Conservation (phyloP, 2,113 vertebrate genomes). For the Bagarius yarrelli region DNA sequence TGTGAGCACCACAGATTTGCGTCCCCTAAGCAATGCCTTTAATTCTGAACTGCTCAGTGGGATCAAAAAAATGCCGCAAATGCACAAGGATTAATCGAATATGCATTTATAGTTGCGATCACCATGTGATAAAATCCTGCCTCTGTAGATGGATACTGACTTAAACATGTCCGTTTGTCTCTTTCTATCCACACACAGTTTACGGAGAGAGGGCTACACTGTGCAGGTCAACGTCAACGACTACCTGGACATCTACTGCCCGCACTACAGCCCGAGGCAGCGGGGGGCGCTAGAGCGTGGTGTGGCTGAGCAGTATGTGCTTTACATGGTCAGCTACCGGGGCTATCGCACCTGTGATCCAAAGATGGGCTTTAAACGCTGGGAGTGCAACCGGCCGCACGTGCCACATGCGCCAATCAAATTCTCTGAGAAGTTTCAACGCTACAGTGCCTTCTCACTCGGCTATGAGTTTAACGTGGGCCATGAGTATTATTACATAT, state of each 20-base stretch:
- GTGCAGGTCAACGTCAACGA: slow-evolving; percentile 95
- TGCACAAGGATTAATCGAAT: no score
- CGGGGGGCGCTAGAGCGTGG: slow-evolving; percentile 73
- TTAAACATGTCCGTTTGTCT: not conserved
- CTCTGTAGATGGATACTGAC: no score
- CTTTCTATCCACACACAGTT: slow-evolving; percentile 62
- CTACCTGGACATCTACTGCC: slow-evolving; percentile 97
- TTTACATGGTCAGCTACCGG: slow-evolving; percentile 91
- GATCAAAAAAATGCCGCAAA: no score
- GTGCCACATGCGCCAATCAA: slow-evolving; percentile 93
- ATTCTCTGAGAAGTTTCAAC: slow-evolving; percentile 98
- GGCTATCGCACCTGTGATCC: slow-evolving; percentile 90
- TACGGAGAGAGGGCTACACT: slow-evolving; percentile 87
- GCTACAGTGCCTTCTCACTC: slow-evolving; percentile 96
- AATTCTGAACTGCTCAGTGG: no score
- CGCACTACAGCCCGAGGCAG: slow-evolving; percentile 83
- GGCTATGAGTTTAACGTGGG: slow-evolving; percentile 94
- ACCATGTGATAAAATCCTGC: no score
- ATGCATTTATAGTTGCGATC: no score
- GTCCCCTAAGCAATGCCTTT: no score
- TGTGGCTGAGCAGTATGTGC: slow-evolving; percentile 86
- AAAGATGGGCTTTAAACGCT: slow-evolving; percentile 89
- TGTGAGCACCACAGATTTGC: no score
- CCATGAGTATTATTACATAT: slow-evolving; percentile 97
- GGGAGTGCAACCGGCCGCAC: slow-evolving; percentile 94